Evolutionary conservation across 2,888 invertebrate genomes (phyloP).

Genomic region (Callyntrura sp.): DNA sequence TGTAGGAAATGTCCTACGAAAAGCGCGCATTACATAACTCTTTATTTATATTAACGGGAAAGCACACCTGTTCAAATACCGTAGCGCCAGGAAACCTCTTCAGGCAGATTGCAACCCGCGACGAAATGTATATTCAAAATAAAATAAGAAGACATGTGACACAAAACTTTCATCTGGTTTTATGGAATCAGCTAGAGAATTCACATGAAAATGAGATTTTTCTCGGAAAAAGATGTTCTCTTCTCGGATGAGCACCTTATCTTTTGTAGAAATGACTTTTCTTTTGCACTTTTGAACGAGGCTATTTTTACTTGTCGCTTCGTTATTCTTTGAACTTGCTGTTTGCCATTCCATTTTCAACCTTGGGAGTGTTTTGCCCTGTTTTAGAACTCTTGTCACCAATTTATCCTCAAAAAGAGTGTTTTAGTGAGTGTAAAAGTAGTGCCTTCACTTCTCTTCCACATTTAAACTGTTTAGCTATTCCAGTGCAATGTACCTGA

Average conservation of each 20-base stretch:
- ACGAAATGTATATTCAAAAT: too few species aligned
- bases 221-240: slow-evolving; percentile 6
- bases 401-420: slow-evolving; percentile 14
- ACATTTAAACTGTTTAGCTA: background rate
- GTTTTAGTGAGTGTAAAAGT: slow-evolving; percentile 51
- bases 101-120: too few species aligned
- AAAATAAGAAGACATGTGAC: slow-evolving; percentile 24
- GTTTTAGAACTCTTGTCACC: slow-evolving; percentile 6
- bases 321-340: background rate
- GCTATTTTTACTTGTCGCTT: slow-evolving; percentile 47
- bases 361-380: background rate
- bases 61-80: too few species aligned
- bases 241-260: slow-evolving; percentile 35
- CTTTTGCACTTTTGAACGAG: slow-evolving; percentile 24
- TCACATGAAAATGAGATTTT: slow-evolving; percentile 57
- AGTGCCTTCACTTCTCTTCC: slow-evolving; percentile 20
- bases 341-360: background rate
- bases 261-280: slow-evolving; percentile 53
- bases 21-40: background rate
- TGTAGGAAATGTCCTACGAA: background rate
- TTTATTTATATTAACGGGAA: slow-evolving; percentile 17
- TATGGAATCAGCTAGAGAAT: slow-evolving; percentile 26
- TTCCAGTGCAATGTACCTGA: too few species aligned
- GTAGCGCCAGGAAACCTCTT: too few species aligned
- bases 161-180: slow-evolving; percentile 62